Evolutionary conservation across 2,888 invertebrate species (phyloP).

Genomic region (Crepidodera aurea): DNA sequence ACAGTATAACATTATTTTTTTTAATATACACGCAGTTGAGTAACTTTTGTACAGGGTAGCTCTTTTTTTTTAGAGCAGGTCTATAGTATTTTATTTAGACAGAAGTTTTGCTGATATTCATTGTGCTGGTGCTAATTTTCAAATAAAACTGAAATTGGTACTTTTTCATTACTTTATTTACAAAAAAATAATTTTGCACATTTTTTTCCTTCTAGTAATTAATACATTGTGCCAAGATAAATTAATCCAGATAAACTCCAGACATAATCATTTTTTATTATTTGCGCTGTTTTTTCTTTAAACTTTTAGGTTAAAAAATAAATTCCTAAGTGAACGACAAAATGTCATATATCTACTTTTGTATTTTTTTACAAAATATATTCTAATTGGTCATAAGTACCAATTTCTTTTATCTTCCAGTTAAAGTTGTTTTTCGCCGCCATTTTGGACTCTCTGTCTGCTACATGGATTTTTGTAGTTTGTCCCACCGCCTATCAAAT

Average conservation of each 20-base stretch:
- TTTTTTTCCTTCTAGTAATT: no score
- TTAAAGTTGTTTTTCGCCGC: not conserved
- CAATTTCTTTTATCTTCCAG: not conserved
- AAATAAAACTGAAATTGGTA: conserved; percentile 11
- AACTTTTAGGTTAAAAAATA: no score
- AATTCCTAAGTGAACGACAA: no score
- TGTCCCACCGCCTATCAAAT: no score
- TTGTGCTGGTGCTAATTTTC: conserved; percentile 13
- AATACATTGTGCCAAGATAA: not conserved
- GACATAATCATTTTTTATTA: no score
- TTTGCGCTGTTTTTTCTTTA: no score
- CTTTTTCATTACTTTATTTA: not conserved
- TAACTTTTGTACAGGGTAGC: conserved; percentile 51
- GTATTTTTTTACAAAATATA: not conserved
- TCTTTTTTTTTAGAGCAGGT: conserved; percentile 46
- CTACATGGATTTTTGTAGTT: not conserved
- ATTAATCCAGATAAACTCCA: no score
- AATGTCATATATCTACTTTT: no score
- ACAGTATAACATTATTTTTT: conserved; percentile 26
- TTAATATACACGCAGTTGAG: conserved; percentile 28
- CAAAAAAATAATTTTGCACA: no score
- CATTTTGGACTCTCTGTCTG: not conserved
- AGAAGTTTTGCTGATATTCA: conserved; percentile 15
- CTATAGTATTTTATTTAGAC: conserved; percentile 33
- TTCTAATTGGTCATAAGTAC: not conserved